Percentiles rank a stretch among this genome's conserved stretches.
phyloP scores from a whole-genome alignment of 2,888 invertebrate species.

The Cheiracanthium punctorium region DNA sequence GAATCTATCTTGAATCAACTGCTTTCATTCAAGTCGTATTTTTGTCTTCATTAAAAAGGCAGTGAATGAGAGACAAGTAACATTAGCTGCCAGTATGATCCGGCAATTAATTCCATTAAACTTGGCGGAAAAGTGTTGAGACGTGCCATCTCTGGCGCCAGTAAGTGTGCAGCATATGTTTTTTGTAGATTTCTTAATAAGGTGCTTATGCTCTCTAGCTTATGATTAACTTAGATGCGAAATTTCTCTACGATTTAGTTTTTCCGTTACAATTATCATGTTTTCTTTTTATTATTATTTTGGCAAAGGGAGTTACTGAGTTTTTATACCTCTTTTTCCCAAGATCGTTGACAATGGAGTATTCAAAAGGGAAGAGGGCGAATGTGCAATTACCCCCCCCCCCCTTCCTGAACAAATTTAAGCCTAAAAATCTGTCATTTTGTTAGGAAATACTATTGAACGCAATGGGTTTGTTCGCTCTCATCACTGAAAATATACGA shows the following conservation, averaged over 20 bases:
- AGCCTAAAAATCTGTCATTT: too few species aligned
- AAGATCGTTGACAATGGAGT: too few species aligned
- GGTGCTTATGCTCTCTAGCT: background rate
- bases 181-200: constrained; percentile 13
- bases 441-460: too few species aligned
- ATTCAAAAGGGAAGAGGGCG: too few species aligned
- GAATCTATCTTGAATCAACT: constrained; percentile 39
- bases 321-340: too few species aligned
- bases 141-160: constrained; percentile 30
- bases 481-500: too few species aligned
- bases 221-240: background rate
- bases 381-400: too few species aligned
- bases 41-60: constrained; percentile 9
- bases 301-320: too few species aligned
- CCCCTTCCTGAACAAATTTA: too few species aligned
- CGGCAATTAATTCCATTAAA: constrained; percentile 43
- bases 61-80: background rate
- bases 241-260: background rate
- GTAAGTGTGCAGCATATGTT: constrained; percentile 13
- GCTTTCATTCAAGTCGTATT: background rate
- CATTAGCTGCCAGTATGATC: constrained; percentile 17
- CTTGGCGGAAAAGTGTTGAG: constrained; percentile 29
- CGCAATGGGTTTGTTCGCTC: too few species aligned
- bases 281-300: too few species aligned
- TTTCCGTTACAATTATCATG: background rate